These are phyloP conservation scores for Bubo scandiacus DNA, from an alignment of 2,113 vertebrate genomes.

Conservation along the genomic window DNA sequence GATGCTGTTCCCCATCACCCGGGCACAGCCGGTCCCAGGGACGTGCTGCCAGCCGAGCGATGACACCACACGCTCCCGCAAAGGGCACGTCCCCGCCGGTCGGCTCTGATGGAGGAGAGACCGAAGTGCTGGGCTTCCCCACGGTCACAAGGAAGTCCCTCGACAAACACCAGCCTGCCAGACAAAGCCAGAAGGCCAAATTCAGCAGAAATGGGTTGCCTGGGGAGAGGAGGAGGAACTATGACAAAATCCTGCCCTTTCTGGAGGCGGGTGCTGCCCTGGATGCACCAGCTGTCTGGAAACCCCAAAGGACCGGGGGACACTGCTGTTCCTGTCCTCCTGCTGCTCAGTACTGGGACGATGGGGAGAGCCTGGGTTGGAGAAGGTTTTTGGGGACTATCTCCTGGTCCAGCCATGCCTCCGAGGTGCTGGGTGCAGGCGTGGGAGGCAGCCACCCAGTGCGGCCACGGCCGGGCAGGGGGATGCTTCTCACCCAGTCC, in stretches of 20 bases:
- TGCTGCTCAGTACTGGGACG: fast-evolving
- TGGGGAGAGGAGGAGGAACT: background rate
- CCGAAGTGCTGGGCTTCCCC: background rate
- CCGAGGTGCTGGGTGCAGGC: background rate
- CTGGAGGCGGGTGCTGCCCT: fast-evolving
- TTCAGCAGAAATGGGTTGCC: fast-evolving
- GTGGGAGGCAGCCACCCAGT: fast-evolving
- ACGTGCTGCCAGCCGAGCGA: fast-evolving
- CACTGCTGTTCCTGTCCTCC: background rate
- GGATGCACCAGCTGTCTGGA: background rate
- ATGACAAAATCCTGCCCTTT: background rate
- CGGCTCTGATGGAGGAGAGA: background rate
- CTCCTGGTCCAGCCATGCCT: fast-evolving
- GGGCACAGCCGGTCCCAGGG: fast-evolving
- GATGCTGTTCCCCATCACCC: background rate
- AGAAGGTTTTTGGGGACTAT: background rate
- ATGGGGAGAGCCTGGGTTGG: background rate
- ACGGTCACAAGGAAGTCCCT: background rate
- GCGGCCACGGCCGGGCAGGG: too few species aligned
- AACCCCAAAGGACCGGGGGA: fast-evolving
- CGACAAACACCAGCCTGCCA: background rate
- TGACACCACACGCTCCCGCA: fast-evolving
- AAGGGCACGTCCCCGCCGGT: fast-evolving
- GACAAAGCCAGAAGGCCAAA: background rate
- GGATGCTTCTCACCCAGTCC: fast-evolving